These are phyloP conservation scores for Bufo bufo DNA, from an alignment of 2,113 vertebrate genomes.

Conservation along the genomic window DNA sequence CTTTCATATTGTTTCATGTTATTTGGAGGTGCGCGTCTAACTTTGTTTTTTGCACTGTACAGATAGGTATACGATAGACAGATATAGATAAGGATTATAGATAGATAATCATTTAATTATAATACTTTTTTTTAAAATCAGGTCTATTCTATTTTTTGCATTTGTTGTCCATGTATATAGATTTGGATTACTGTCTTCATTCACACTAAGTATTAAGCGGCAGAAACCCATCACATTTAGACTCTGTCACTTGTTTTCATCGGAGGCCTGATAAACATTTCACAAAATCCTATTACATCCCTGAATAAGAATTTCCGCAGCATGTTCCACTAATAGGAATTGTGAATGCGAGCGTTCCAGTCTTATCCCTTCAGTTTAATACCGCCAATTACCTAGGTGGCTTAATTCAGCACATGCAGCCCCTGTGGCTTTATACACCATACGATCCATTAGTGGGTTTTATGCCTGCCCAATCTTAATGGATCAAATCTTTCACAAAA, in stretches of 20 bases:
- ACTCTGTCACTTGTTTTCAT: conserved; percentile 44
- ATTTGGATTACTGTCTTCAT: conserved; percentile 30
- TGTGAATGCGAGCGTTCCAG: conserved; percentile 41
- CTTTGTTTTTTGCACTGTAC: no score
- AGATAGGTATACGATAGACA: background rate
- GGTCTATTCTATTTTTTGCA: background rate
- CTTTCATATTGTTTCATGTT: no score
- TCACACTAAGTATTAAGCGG: conserved; percentile 27
- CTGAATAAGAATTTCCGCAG: conserved; percentile 55
- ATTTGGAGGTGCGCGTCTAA: no score
- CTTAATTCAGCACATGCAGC: conserved; percentile 28
- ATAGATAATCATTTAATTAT: background rate
- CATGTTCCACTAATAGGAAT: conserved; percentile 45
- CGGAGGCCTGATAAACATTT: conserved; percentile 53
- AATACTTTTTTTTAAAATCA: background rate
- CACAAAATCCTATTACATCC: conserved; percentile 51
- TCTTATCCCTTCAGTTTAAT: conserved; percentile 47
- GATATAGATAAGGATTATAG: background rate
- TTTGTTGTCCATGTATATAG: background rate
- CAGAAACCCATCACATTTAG: conserved; percentile 39
- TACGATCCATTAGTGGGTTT: conserved; percentile 30
- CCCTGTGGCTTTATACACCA: conserved; percentile 33
- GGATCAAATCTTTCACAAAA: conserved; percentile 28
- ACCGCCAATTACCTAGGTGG: conserved; percentile 27
- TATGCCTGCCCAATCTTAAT: conserved; percentile 1